These are phyloP conservation scores for Drosophila erecta DNA, from an alignment of 1,140 invertebrate genomes.

Conservation along the genomic window DNA sequence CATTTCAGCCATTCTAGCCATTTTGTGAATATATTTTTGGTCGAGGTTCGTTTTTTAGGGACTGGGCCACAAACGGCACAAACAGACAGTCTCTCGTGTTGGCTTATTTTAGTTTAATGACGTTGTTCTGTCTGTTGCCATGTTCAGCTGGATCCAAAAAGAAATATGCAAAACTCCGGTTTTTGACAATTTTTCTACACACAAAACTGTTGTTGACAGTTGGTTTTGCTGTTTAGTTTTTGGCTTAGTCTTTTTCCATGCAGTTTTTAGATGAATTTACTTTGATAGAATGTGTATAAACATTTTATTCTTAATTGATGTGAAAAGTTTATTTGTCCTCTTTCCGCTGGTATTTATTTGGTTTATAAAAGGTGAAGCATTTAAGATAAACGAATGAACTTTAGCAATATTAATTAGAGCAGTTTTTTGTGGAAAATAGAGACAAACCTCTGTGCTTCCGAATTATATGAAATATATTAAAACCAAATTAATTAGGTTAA, in stretches of 20 bases:
- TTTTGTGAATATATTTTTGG: conserved; percentile 57
- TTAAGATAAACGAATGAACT: neutral
- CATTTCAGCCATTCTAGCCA: conserved; percentile 32
- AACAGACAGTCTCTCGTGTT: conserved; percentile 25
- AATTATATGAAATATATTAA: too few relatives aligned
- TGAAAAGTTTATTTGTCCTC: neutral
- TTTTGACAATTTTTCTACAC: conserved; percentile 12
- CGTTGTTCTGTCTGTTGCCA: conserved; percentile 57
- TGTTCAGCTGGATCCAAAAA: conserved; percentile 21
- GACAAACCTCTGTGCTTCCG: too few relatives aligned
- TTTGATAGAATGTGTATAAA: neutral
- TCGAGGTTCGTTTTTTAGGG: conserved; percentile 13
- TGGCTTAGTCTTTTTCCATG: conserved; percentile 1
- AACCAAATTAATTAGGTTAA: too few relatives aligned
- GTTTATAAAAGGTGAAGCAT: neutral
- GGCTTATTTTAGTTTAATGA: conserved; percentile 72
- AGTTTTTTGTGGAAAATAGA: too few relatives aligned
- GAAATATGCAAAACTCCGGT: neutral
- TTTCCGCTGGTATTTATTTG: neutral
- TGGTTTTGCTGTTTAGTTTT: conserved; percentile 21
- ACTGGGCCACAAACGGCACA: conserved; percentile 4
- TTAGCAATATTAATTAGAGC: neutral
- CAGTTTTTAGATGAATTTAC: neutral
- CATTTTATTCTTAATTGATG: neutral
- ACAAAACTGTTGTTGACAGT: conserved; percentile 14